Evolutionary conservation across 2,113 vertebrate species (phyloP).

Genomic region (Camelus bactrianus): DNA sequence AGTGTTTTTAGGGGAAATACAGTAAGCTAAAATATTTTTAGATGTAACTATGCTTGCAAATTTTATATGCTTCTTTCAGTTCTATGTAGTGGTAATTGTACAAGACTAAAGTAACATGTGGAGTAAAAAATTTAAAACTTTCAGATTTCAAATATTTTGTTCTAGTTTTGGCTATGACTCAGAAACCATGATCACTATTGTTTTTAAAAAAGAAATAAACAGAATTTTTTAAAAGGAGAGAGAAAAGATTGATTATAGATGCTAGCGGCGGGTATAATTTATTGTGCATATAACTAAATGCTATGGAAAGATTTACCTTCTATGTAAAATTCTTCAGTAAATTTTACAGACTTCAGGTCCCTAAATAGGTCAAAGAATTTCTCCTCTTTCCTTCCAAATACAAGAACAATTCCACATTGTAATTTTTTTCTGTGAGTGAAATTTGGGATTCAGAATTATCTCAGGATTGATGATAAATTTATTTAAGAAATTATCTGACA

Average conservation of each 20-base stretch:
- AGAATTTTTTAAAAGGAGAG: neutral
- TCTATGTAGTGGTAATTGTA: neutral
- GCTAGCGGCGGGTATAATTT: neutral
- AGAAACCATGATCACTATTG: neutral
- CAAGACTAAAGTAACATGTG: neutral
- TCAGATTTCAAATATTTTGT: neutral
- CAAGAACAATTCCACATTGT: neutral
- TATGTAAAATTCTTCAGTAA: neutral
- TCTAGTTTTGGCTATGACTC: neutral
- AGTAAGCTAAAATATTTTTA: neutral
- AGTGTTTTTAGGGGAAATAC: neutral
- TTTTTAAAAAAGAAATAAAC: neutral
- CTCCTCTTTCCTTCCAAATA: neutral
- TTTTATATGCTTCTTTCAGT: neutral
- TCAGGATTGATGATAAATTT: neutral
- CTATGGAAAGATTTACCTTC: neutral
- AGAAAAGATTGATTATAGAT: neutral
- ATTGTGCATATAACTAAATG: neutral
- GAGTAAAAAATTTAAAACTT: neutral
- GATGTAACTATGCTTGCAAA: neutral
- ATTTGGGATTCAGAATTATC: neutral
- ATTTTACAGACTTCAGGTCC: neutral
- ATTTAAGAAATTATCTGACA: neutral
- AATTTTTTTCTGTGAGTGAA: neutral
- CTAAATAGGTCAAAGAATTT: neutral